Evolutionary conservation across 1,140 invertebrate species (phyloP).

Genomic region (Calliopsis andreniformis): DNA sequence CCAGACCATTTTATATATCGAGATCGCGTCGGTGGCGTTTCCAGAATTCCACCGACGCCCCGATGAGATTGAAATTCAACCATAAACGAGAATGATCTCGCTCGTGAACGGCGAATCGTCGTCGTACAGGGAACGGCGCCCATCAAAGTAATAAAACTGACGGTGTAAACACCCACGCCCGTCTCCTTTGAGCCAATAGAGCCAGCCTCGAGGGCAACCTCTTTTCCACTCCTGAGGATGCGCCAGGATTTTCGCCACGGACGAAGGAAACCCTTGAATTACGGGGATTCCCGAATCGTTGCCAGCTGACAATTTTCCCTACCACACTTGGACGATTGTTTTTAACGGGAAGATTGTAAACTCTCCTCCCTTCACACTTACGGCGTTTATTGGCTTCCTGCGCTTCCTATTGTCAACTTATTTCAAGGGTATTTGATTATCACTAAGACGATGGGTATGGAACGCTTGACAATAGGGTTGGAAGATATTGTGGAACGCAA

Average conservation of each 20-base stretch:
- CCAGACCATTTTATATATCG: slow-evolving; percentile 46
- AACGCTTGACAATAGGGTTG: too few species aligned
- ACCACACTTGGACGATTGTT: background rate
- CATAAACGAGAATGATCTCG: slow-evolving; percentile 67
- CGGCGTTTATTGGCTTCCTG: too few species aligned
- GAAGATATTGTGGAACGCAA: too few species aligned
- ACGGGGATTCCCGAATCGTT: background rate
- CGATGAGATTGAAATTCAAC: slow-evolving; percentile 59
- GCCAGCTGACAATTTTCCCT: background rate
- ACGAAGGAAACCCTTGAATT: background rate
- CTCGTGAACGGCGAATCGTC: slow-evolving; percentile 45
- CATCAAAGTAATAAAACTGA: slow-evolving; percentile 62
- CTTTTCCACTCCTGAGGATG: background rate
- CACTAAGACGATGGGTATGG: too few species aligned
- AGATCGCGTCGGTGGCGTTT: slow-evolving; percentile 34
- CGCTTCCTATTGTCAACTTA: too few species aligned
- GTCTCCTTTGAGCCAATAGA: slow-evolving; percentile 9
- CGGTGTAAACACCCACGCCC: slow-evolving; percentile 63
- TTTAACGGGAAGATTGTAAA: background rate
- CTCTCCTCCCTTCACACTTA: background rate
- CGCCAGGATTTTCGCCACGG: slow-evolving; percentile 6
- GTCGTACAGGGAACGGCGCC: slow-evolving; percentile 23
- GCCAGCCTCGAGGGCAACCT: background rate
- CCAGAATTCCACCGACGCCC: slow-evolving; percentile 50
- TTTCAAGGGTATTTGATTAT: too few species aligned